These are phyloP conservation scores for Agriotes lineatus DNA, from an alignment of 2,888 invertebrate genomes.

Conservation along the genomic window DNA sequence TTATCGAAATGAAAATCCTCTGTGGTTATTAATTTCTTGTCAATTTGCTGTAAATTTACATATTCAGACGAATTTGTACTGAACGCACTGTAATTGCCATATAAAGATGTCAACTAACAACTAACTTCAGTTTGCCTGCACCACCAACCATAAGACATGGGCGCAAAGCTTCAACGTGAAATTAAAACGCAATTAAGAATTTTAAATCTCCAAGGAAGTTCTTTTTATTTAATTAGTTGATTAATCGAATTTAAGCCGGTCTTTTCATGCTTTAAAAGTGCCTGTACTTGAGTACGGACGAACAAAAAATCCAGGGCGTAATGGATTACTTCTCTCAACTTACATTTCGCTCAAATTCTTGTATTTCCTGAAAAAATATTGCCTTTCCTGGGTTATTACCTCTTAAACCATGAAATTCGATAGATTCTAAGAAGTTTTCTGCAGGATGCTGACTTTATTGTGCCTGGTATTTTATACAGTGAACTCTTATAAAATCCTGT, in stretches of 20 bases:
- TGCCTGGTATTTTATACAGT: too few species aligned
- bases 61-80: too few species aligned
- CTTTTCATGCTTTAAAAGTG: background rate
- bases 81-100: too few species aligned
- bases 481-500: too few species aligned
- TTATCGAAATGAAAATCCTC: too few species aligned
- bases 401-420: background rate
- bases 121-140: too few species aligned
- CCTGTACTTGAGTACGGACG: slow-evolving; percentile 3
- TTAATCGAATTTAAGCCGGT: slow-evolving; percentile 9
- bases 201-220: slow-evolving; percentile 4
- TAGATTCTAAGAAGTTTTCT: too few species aligned
- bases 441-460: too few species aligned
- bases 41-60: too few species aligned
- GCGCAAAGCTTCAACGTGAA: slow-evolving; percentile 4
- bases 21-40: too few species aligned
- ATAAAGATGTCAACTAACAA: too few species aligned
- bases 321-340: background rate
- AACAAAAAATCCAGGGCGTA: background rate
- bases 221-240: slow-evolving; percentile 18
- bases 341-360: background rate
- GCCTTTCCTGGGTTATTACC: background rate
- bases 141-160: too few species aligned
- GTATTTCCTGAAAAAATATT: background rate
- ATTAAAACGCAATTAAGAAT: slow-evolving; percentile 15